A percentile compares a stretch with the other conserved stretches of the same genome.
Conservation (phyloP, 2,888 invertebrate species). For the Agonopterix subpropinquella region DNA sequence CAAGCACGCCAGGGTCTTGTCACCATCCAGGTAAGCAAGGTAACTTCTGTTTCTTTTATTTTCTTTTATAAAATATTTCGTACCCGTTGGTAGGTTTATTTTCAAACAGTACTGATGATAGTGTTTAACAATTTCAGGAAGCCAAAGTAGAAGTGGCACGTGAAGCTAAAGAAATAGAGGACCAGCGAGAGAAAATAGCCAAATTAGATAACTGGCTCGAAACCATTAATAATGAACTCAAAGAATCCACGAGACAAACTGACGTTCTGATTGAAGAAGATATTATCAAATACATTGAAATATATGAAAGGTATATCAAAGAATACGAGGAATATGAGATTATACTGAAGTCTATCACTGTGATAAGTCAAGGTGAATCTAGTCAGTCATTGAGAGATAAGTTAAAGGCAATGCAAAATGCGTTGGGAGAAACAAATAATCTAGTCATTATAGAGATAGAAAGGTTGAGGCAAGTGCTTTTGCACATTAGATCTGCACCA, state of each 20-base stretch:
- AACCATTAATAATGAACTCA: conserved; percentile 64
- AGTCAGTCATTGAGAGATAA: conserved; percentile 73
- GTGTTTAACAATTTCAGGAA: conserved; percentile 41
- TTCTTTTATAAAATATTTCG: neutral
- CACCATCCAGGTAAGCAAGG: conserved; percentile 71
- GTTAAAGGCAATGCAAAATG: conserved; percentile 69
- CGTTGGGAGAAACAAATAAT: conserved; percentile 78
- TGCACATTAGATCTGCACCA: conserved; percentile 46
- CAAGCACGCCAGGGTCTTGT: conserved; percentile 82
- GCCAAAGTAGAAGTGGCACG: conserved; percentile 59
- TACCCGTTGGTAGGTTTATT: neutral
- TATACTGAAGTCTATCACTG: conserved; percentile 58
- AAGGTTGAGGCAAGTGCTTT: conserved; percentile 63
- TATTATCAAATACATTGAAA: conserved; percentile 61
- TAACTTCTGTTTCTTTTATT: conserved; percentile 24
- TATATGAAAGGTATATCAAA: conserved; percentile 61
- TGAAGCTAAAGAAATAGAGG: conserved; percentile 53
- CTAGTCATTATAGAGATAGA: conserved; percentile 78
- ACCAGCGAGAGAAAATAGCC: conserved; percentile 52
- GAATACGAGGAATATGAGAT: conserved; percentile 66
- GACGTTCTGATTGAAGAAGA: conserved; percentile 55
- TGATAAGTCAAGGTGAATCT: conserved; percentile 64
- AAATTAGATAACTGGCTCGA: conserved; percentile 70
- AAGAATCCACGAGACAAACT: conserved; percentile 52
- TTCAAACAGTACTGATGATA: neutral